Conservation (phyloP, 2,888 invertebrate species). For the Ophraella communa region DNA sequence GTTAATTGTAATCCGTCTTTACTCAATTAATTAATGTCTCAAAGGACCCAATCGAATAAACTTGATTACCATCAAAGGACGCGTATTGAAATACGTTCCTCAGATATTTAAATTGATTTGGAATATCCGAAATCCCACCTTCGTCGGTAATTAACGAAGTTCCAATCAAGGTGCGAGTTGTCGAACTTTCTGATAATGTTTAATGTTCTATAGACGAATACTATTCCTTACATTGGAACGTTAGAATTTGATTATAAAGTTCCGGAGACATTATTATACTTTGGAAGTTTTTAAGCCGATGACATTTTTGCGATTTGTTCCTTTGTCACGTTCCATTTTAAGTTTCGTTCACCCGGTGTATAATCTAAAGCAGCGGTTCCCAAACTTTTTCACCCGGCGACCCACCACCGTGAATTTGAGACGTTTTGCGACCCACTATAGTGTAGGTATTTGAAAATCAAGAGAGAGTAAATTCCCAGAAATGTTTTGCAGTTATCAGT, state of each 20-base stretch:
- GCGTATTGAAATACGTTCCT: neutral
- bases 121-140: constrained; percentile 41
- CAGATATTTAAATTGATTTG: constrained; percentile 5
- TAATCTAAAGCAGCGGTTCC: no score
- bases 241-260: constrained; percentile 32
- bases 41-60: neutral
- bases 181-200: constrained; percentile 42
- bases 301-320: neutral
- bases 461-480: no score
- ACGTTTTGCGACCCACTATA: no score
- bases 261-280: neutral
- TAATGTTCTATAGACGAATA: constrained; percentile 40
- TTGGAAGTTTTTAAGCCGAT: neutral
- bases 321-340: no score
- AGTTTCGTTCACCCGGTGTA: no score
- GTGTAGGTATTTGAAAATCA: no score
- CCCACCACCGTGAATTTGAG: no score
- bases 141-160: constrained; percentile 53
- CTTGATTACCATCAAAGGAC: constrained; percentile 1
- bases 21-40: neutral
- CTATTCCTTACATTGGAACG: constrained; percentile 39
- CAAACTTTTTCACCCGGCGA: no score
- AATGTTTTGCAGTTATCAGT: no score
- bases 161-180: constrained; percentile 43
- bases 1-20: neutral